phyloP scores from a whole-genome alignment of 2,113 vertebrate species.

The Psilopogon haemacephalus region DNA sequence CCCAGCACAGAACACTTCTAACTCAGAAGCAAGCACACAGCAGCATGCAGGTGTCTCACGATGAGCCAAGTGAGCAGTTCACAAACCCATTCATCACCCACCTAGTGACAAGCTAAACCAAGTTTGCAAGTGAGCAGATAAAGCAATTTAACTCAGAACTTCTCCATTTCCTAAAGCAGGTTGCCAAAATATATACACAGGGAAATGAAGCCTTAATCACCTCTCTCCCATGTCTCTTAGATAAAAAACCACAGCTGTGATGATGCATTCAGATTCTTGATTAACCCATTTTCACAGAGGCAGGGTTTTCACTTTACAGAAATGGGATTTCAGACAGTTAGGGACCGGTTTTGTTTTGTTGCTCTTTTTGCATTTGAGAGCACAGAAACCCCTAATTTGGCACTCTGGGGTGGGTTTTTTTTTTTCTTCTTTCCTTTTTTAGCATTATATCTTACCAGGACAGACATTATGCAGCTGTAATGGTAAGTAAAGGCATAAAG shows the following conservation, averaged over 20 bases:
- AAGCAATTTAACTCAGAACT: not conserved
- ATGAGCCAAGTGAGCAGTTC: not conserved
- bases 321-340: not conserved
- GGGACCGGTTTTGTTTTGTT: not conserved
- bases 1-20: not conserved
- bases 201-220: not conserved
- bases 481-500: not conserved
- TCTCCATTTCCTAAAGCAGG: not conserved
- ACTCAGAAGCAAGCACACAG: not conserved
- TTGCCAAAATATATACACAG: not conserved
- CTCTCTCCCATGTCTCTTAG: not conserved
- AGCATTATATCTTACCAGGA: not conserved
- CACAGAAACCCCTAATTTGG: not conserved
- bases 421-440: not conserved
- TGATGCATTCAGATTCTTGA: not conserved
- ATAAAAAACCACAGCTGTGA: not conserved
- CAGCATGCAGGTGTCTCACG: rapidly evolving
- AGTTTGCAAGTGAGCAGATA: not conserved
- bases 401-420: no score
- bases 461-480: not conserved
- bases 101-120: not conserved
- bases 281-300: not conserved
- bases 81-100: not conserved
- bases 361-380: not conserved
- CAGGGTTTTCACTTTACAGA: not conserved